A percentile compares a stretch with the other conserved stretches of the same genome.
Evolutionary conservation across 2,797 vertebrate genomes (phyloP).

Genomic region (Sylvilagus floridanus): DNA sequence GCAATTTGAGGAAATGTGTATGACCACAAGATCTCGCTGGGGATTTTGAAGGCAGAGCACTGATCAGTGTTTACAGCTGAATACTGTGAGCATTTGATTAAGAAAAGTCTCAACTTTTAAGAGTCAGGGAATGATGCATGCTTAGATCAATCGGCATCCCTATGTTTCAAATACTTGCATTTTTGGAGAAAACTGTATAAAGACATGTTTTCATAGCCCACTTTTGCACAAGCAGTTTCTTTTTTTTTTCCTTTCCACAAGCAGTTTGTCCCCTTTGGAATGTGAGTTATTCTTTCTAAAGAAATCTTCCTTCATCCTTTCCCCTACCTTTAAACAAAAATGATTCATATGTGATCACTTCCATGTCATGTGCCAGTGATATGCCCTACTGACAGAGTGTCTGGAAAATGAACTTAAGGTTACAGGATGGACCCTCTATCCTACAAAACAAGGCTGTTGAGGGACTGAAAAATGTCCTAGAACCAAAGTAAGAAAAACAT

Average conservation of each 20-base stretch:
- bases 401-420: not conserved
- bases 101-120: not conserved
- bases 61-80: not conserved
- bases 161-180: not conserved
- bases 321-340: not conserved
- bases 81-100: not conserved
- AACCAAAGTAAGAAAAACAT: not conserved
- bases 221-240: not conserved
- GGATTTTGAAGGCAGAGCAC: not conserved
- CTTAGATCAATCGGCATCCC: not conserved
- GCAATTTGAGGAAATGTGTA: not conserved
- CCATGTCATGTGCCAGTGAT: not conserved
- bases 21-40: not conserved
- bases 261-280: conserved; percentile 1
- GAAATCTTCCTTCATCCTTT: not conserved
- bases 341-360: not conserved
- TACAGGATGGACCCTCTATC: rapidly evolving
- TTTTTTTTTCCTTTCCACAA: not conserved
- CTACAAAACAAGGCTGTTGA: not conserved
- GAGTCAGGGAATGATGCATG: not conserved
- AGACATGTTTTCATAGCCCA: not conserved
- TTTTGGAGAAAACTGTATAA: conserved; percentile 8
- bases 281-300: not conserved
- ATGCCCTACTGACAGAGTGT: too few relatives aligned
- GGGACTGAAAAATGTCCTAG: not conserved